phyloP scores from a whole-genome alignment of 2,888 invertebrate species.

The Drosophila demipolita region DNA sequence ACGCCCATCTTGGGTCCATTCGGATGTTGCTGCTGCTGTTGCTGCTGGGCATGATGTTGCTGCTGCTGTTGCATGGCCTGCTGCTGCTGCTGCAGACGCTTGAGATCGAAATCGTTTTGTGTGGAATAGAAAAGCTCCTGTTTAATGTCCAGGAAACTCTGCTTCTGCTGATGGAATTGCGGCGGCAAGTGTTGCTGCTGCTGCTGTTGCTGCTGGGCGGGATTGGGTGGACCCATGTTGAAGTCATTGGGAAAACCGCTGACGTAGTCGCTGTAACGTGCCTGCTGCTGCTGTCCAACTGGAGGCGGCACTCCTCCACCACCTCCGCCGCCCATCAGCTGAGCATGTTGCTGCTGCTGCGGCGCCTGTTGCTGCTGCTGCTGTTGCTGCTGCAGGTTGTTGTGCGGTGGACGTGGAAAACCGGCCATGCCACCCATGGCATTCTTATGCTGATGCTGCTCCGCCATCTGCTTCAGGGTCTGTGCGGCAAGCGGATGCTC shows the following conservation, averaged over 20 bases:
- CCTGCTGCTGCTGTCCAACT: conserved; percentile 58
- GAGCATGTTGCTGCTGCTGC: conserved; percentile 85
- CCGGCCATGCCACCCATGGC: conserved; percentile 88
- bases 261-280: conserved; percentile 88
- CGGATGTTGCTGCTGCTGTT: conserved; percentile 75
- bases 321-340: conserved; percentile 79
- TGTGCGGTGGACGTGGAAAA: conserved; percentile 85
- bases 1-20: conserved; percentile 82
- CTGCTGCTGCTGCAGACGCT: conserved; percentile 84
- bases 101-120: conserved; percentile 85
- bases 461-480: conserved; percentile 98
- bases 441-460: conserved; percentile 96
- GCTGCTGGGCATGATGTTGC: conserved; percentile 69
- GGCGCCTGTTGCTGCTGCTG: conserved; percentile 84
- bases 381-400: conserved; percentile 85
- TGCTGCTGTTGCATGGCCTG: conserved; percentile 84
- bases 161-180: conserved; percentile 85
- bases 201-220: conserved; percentile 76
- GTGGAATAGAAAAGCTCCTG: conserved; percentile 86
- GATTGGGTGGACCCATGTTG: conserved; percentile 83
- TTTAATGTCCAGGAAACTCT: conserved; percentile 86
- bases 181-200: conserved; percentile 79
- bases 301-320: conserved; percentile 21
- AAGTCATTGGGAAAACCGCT: conserved; percentile 86
- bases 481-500: conserved; percentile 97